Evolutionary conservation across 1,140 invertebrate genomes (phyloP).

Genomic region (Ostrea edulis): DNA sequence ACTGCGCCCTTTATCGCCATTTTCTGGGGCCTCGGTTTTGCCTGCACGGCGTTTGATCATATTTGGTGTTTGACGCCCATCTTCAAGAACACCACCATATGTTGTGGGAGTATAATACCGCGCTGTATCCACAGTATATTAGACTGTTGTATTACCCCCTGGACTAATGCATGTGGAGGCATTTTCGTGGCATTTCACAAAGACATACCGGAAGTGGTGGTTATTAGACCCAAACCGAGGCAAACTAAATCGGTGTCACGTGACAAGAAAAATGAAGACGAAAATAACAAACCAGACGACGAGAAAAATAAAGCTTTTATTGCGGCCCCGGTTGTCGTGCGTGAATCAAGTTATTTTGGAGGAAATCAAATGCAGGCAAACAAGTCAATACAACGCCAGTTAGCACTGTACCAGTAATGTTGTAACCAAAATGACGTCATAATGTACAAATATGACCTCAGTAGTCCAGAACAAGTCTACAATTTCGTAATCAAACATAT

Average conservation of each 20-base stretch:
- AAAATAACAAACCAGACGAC: not conserved
- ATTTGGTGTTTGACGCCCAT: not conserved
- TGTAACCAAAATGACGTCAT: not conserved
- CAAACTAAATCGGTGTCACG: not conserved
- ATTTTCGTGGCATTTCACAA: conserved; percentile 5
- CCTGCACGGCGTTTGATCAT: not conserved
- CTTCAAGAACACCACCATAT: not conserved
- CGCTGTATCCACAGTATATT: not conserved
- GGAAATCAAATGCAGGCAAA: not conserved
- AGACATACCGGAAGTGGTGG: not conserved
- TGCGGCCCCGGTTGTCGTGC: not conserved
- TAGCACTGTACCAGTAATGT: not conserved
- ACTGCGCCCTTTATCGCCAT: not conserved
- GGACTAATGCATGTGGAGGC: not conserved
- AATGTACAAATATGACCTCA: not conserved
- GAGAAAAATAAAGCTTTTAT: not conserved
- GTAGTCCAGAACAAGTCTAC: no score
- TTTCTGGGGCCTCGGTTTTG: not conserved
- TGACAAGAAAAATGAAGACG: conserved; percentile 1
- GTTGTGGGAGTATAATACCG: not conserved
- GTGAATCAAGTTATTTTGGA: not conserved
- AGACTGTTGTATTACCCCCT: not conserved
- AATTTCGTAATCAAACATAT: no score
- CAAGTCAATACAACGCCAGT: not conserved
- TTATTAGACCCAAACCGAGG: not conserved